Conservation (phyloP, 2,888 invertebrate species). For the Torymus aiolomorphi region DNA sequence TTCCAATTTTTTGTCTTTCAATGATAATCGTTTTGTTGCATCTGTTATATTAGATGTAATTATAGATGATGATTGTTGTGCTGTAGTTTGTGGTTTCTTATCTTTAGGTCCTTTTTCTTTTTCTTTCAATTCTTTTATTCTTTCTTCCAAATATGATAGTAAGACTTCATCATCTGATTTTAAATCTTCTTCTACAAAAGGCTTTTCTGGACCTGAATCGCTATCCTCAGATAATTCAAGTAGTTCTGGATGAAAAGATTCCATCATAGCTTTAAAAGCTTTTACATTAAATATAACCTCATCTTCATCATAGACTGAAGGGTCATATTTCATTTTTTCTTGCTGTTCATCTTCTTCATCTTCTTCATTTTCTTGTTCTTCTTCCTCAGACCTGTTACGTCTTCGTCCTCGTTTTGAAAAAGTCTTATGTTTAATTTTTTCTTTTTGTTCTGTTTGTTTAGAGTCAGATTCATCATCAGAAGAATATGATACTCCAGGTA, state of each 20-base stretch:
- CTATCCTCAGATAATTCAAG: background rate
- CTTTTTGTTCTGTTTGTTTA: background rate
- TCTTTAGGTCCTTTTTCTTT: background rate
- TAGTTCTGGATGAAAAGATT: background rate
- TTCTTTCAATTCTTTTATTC: background rate
- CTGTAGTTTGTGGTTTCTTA: background rate
- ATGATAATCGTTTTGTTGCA: background rate
- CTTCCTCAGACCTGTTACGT: background rate
- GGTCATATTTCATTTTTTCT: background rate
- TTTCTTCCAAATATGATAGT: background rate
- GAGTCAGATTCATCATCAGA: conserved; percentile 10
- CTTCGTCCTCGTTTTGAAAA: background rate
- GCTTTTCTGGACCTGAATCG: background rate
- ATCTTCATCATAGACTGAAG: conserved; percentile 8
- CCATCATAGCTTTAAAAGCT: background rate
- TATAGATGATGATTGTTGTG: background rate
- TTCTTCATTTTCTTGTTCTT: conserved; percentile 25
- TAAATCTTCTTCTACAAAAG: background rate
- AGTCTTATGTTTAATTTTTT: background rate
- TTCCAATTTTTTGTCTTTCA: background rate
- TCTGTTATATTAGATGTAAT: too few relatives aligned
- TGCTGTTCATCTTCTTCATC: conserved; percentile 4
- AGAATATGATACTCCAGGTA: background rate
- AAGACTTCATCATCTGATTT: background rate
- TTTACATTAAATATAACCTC: conserved; percentile 13